Percentiles rank a stretch among this genome's conserved stretches.
phyloP scores from a whole-genome alignment of 2,888 invertebrate genomes.

The Mesorhabditis belari region DNA sequence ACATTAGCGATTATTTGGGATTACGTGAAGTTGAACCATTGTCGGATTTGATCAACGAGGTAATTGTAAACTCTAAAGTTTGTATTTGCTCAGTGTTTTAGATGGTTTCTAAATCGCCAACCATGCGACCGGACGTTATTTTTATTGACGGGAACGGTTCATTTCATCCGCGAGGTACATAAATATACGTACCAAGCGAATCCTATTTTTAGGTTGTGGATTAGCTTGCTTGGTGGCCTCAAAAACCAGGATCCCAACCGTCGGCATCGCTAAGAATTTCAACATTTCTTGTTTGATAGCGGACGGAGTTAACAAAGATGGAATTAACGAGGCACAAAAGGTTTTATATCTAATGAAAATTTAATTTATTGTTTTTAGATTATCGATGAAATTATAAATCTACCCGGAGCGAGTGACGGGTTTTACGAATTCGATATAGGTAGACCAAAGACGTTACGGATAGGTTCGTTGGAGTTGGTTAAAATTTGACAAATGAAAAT shows the following conservation, averaged over 20 bases:
- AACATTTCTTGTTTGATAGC: conserved; percentile 49
- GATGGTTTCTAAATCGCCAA: conserved; percentile 41
- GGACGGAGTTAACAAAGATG: conserved; percentile 8
- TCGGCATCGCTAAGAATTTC: conserved; percentile 58
- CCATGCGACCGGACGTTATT: conserved; percentile 57
- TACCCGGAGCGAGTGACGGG: conserved; percentile 6
- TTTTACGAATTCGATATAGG: neutral
- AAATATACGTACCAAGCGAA: neutral
- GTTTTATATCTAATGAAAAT: neutral
- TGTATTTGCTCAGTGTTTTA: neutral
- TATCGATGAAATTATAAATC: conserved; percentile 1
- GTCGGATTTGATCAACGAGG: conserved; percentile 32
- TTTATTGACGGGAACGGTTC: conserved; percentile 59
- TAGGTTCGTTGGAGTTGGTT: conserved; percentile 1
- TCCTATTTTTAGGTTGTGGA: conserved; percentile 54
- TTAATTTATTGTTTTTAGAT: conserved; percentile 2
- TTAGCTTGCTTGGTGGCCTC: conserved; percentile 58
- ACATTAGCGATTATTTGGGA: conserved; percentile 58
- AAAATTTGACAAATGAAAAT: neutral
- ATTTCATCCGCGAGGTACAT: conserved; percentile 54
- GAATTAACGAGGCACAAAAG: conserved; percentile 8
- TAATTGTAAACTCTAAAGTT: conserved; percentile 21
- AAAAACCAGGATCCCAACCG: conserved; percentile 53
- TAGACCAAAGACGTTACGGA: neutral
- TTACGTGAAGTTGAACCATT: conserved; percentile 55